These are phyloP conservation scores for Glyptemys insculpta DNA, from an alignment of 2,797 vertebrate genomes.

Conservation along the genomic window DNA sequence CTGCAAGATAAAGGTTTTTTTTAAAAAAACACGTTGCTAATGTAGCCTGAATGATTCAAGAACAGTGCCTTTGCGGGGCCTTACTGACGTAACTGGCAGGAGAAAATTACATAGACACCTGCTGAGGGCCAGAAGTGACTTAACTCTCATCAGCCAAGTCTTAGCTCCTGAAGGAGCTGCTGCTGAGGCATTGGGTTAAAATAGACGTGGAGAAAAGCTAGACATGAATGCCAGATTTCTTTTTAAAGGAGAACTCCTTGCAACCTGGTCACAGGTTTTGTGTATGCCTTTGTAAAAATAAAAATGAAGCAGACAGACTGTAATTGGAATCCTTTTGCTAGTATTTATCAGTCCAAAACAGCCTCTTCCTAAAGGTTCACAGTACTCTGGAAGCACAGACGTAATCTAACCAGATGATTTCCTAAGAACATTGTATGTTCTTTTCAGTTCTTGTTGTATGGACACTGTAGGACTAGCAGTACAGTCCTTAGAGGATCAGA, in stretches of 20 bases:
- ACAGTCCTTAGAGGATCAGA: background rate
- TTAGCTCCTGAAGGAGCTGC: slow-evolving; percentile 51
- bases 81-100: slow-evolving; percentile 59
- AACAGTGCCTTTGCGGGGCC: slow-evolving; percentile 57
- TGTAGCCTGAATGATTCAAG: slow-evolving; percentile 56
- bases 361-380: background rate
- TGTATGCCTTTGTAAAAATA: slow-evolving; percentile 48
- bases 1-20: slow-evolving; percentile 31
- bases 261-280: slow-evolving; percentile 31
- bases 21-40: slow-evolving; percentile 23
- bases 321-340: slow-evolving; percentile 36
- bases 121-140: slow-evolving; percentile 68
- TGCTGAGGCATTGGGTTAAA: slow-evolving; percentile 56
- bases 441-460: background rate
- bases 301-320: slow-evolving; percentile 30
- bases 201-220: slow-evolving; percentile 49
- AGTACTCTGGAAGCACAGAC: background rate
- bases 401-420: background rate
- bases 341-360: slow-evolving; percentile 56
- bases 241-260: background rate
- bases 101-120: slow-evolving; percentile 65
- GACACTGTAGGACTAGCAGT: slow-evolving; percentile 37
- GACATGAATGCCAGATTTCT: slow-evolving; percentile 37
- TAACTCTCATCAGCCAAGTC: slow-evolving; percentile 59
- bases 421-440: background rate